Conservation (phyloP, 2,113 vertebrate species). For the Neotragus moschatus region DNA sequence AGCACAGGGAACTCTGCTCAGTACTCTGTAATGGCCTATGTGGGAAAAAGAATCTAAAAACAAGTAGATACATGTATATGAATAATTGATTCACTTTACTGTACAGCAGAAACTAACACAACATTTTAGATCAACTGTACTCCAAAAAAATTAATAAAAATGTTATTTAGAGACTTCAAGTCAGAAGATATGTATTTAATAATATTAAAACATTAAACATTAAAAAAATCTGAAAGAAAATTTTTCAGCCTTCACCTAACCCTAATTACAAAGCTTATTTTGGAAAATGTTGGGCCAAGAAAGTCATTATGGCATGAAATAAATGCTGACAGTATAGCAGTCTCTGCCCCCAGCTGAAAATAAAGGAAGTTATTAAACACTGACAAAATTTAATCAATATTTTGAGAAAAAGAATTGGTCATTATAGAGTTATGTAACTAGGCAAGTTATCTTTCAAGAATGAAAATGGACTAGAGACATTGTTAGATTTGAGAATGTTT, state of each 20-base stretch:
- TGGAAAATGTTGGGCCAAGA: not conserved
- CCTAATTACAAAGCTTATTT: not conserved
- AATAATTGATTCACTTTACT: not conserved
- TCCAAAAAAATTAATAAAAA: not conserved
- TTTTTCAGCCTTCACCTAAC: not conserved
- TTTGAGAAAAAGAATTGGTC: not conserved
- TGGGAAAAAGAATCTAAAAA: not conserved
- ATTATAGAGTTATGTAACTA: not conserved
- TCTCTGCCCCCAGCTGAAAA: not conserved
- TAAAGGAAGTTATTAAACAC: not conserved
- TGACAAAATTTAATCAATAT: not conserved
- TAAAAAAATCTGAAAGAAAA: not conserved
- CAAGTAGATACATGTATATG: not conserved
- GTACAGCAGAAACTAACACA: not conserved
- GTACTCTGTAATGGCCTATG: not conserved
- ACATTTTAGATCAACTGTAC: not conserved
- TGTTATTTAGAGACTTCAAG: not conserved
- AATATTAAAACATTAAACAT: not conserved
- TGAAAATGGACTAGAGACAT: not conserved
- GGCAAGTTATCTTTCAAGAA: not conserved
- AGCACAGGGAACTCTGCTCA: not conserved
- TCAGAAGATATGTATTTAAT: not conserved
- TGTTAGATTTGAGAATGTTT: not conserved
- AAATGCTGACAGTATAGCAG: not conserved
- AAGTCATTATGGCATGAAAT: not conserved